phyloP scores from a whole-genome alignment of 1,140 invertebrate genomes.

The Drosophila pseudoobscura region DNA sequence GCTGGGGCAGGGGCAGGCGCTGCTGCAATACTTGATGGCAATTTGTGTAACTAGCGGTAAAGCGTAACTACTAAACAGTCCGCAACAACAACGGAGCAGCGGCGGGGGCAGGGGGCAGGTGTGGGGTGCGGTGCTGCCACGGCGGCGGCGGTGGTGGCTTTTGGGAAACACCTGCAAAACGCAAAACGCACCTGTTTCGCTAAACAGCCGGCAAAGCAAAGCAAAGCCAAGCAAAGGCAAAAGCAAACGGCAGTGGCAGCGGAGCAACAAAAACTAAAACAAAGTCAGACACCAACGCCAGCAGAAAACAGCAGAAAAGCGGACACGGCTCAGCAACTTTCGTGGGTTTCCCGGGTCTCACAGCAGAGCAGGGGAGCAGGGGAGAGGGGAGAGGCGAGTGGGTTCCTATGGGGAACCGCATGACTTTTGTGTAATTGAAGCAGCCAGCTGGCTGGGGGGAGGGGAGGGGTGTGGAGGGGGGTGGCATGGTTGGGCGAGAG shows the following conservation, averaged over 20 bases:
- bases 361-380: not conserved
- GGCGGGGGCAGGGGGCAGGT: too few species aligned
- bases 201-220: constrained; percentile 50
- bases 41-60: constrained; percentile 81
- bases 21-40: constrained; percentile 46
- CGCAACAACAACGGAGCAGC: constrained; percentile 38
- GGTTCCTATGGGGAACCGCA: constrained; percentile 29
- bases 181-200: constrained; percentile 81
- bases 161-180: constrained; percentile 82
- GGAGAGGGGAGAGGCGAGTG: not conserved
- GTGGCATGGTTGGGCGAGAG: constrained; percentile 44
- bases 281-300: constrained; percentile 59
- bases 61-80: constrained; percentile 78
- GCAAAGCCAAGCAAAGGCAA: constrained; percentile 33
- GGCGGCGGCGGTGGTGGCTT: constrained; percentile 48
- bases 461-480: not conserved
- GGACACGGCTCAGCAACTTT: constrained; percentile 75
- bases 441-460: constrained; percentile 42
- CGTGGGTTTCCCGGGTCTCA: constrained; percentile 32
- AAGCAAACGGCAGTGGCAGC: constrained; percentile 50
- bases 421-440: constrained; percentile 79
- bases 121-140: not conserved
- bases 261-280: constrained; percentile 10
- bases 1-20: not conserved
- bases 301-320: constrained; percentile 27